Evolutionary conservation across 2,113 vertebrate species (phyloP), one percentile per base, ranked within the genome.

Genomic region (Pitta sordida): DNA sequence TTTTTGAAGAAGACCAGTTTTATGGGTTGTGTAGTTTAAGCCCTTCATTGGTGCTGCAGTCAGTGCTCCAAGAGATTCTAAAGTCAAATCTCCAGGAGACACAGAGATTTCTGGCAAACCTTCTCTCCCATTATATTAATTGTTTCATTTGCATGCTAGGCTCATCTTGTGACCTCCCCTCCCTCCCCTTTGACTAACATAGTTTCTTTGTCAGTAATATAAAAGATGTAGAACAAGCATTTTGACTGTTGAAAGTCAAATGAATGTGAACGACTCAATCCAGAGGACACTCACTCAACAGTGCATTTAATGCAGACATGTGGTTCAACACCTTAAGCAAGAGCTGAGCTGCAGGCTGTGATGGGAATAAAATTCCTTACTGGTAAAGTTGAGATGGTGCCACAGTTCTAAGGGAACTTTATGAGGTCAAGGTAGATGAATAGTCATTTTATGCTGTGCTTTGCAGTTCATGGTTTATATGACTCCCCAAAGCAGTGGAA

Each of bases 241-340:
- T 96, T 92, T 96, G 91, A 83, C 93, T 83, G 91, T 32, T 94
- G 91, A 93, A 96, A 96, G 93, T 96, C 90, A 91, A 92, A 73
- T 95, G 81, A 93, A 96, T 94, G 94, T 96, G 89, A 95, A 88
- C 13, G 2, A 30, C 87, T 79, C 51, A 79, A 92, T 92, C 75
- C 58, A 58, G 86, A 68, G 78, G 89, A 94, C 91, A 21, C 78
- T 91, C 91, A 21, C 78, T 91, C 65, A 30, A 9, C 58, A 74
- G 58, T 73, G 5, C 60, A 14, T 86, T 81, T 86, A 90, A 87
- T 62, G 81, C 65, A 82, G 81, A 79, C 15, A 0, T 32, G 59
- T 3, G 0, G 74, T 78, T 87, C 46, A 53, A 43, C 62, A 39
- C 70, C 53, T 93, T 74, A 62, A 49, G 53, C 67, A 44, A 53